Conservation (phyloP, 2,888 invertebrate species). For the Drosophila kambysellisi region DNA sequence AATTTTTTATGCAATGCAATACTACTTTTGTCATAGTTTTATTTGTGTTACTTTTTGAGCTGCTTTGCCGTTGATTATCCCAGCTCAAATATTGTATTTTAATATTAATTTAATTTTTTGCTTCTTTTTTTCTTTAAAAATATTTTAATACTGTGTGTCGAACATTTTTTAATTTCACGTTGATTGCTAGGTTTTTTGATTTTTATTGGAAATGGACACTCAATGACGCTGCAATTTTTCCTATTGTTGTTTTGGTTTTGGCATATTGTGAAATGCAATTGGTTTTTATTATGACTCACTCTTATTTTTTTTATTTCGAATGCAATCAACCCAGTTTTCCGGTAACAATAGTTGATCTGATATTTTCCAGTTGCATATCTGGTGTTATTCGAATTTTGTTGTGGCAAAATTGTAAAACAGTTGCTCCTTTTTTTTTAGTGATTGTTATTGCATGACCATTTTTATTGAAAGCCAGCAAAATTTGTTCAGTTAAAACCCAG, state of each 20-base stretch:
- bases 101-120: neutral
- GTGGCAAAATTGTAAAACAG: conserved; percentile 47
- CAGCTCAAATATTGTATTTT: conserved; percentile 1
- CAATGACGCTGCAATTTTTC: conserved; percentile 3
- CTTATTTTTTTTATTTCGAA: conserved; percentile 13
- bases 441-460: conserved; percentile 46
- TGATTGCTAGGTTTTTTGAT: conserved; percentile 17
- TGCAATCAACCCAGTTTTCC: conserved; percentile 62
- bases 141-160: conserved; percentile 20
- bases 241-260: conserved; percentile 2
- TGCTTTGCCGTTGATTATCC: neutral
- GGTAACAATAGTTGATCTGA: conserved; percentile 54
- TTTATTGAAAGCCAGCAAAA: conserved; percentile 58
- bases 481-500: conserved; percentile 14
- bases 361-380: conserved; percentile 34
- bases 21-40: neutral
- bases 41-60: neutral
- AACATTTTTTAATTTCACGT: conserved; percentile 8
- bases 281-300: conserved; percentile 13
- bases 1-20: neutral
- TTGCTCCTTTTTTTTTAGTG: conserved; percentile 36
- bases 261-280: conserved; percentile 13
- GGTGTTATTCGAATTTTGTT: conserved; percentile 27
- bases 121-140: neutral
- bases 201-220: conserved; percentile 8